phyloP scores from a whole-genome alignment of 2,888 invertebrate species.

The Unio delphinus region DNA sequence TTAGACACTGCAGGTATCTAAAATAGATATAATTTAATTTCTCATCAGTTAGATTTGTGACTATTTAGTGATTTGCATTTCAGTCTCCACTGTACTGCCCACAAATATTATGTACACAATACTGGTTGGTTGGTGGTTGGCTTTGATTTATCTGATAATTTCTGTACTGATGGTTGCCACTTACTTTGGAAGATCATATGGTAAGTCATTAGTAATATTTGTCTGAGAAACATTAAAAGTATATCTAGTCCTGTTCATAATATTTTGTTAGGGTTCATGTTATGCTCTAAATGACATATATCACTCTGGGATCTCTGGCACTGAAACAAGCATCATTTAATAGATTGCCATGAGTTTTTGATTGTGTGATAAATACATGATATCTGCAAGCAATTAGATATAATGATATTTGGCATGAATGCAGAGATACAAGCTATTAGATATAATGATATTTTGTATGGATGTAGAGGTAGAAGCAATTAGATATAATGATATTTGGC shows the following conservation, averaged over 20 bases:
- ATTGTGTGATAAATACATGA: too few relatives aligned
- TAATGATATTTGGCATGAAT: too few relatives aligned
- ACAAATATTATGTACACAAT: slow-evolving; percentile 60
- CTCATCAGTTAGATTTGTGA: too few relatives aligned
- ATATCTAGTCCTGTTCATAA: not conserved
- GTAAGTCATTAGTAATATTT: slow-evolving; percentile 33
- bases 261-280: not conserved
- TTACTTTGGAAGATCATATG: slow-evolving; percentile 56
- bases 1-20: too few relatives aligned
- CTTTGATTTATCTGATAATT: slow-evolving; percentile 55
- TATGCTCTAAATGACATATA: too few relatives aligned
- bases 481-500: too few relatives aligned
- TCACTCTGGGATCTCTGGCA: too few relatives aligned
- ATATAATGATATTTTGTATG: too few relatives aligned
- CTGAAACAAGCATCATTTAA: not conserved
- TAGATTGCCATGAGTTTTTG: not conserved
- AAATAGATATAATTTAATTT: too few relatives aligned
- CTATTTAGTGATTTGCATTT: slow-evolving; percentile 5
- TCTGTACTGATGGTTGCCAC: slow-evolving; percentile 57
- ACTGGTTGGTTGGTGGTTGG: slow-evolving; percentile 67
- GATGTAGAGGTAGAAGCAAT: too few relatives aligned
- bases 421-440: too few relatives aligned
- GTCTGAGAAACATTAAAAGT: not conserved
- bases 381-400: too few relatives aligned
- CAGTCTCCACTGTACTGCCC: slow-evolving; percentile 55